Conservation (phyloP, 2,113 vertebrate genomes). For the Sander vitreus region DNA sequence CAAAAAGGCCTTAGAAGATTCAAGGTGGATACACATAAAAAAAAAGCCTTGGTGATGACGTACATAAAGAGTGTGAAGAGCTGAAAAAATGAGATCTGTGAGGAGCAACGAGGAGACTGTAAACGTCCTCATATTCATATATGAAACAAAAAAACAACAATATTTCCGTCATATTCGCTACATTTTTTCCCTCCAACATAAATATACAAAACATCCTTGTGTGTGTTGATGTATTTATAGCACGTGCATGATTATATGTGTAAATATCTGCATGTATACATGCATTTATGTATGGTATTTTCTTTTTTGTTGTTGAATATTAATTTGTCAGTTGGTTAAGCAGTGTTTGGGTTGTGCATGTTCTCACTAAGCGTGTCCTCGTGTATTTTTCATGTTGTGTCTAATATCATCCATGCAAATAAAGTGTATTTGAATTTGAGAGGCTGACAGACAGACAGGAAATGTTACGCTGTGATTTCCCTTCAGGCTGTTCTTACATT, state of each 20-base stretch:
- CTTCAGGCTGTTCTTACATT: constrained; percentile 72
- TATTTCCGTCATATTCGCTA: too few species aligned
- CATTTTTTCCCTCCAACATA: too few species aligned
- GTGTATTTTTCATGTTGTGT: not conserved
- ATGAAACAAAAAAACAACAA: too few species aligned
- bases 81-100: too few species aligned
- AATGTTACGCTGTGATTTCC: constrained; percentile 60
- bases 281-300: not conserved
- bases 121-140: too few species aligned
- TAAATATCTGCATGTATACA: not conserved
- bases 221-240: not conserved
- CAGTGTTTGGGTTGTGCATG: not conserved
- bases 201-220: not conserved
- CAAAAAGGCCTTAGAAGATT: too few species aligned
- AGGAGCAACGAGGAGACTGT: too few species aligned
- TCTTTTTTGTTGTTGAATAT: not conserved
- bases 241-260: not conserved
- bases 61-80: too few species aligned
- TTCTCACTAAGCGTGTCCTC: not conserved
- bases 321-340: not conserved
- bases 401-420: constrained; percentile 26
- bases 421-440: constrained; percentile 32
- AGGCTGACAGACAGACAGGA: constrained; percentile 48
- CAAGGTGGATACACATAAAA: too few species aligned
- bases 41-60: too few species aligned